Base-by-base conservation (phyloP, 2,113 vertebrate species). In the Myiopsitta monachus region DNA sequence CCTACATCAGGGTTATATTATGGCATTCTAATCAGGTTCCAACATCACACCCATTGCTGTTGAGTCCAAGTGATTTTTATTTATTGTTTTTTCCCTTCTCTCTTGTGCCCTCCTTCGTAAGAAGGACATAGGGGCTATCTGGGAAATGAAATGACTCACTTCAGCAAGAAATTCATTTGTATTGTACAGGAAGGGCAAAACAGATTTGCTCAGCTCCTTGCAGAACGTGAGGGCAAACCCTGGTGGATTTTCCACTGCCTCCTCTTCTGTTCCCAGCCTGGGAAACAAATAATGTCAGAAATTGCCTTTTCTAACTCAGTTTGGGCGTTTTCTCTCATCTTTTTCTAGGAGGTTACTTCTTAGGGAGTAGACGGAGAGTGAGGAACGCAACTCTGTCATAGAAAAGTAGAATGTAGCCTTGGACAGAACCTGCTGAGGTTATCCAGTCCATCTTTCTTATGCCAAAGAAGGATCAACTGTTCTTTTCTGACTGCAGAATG, bases 111-210 rank as follows among this genome's bases (percentile, higher is more conserved):
- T 94, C 72, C 55, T 49, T 91, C 57, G 36, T 44, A 72, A 83
- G 84, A 95, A 94, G 90, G 90, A 96, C 49, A 0, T 33, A 75
- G 51, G 36, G 55, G 43, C 83, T 95, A 92, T 92, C 76, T 78
- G 72, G 88, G 72, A 92, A 88, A 95, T 83, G 75, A 96, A 96
- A 92, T 94, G n/a, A 94, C 79, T 92, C 95, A 94, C 41, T n/a
- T 86, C 18, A 0, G 41, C 8, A 10, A 92, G 88, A 94, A 95
- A 94, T 80, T 18, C 73, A 85, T 94, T 94, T 94, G 80, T 86
- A 85, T 83, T 0, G 0, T 46, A 74, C 26, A 49, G 63, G 72
- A 94, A 93, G 68, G 79, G 22, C 77, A 90, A 82, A 85, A 63
- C 23, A 85, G 59, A 83, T 93, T 91, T 94, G 23, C 21, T 94